phyloP scores from a whole-genome alignment of 2,797 vertebrate genomes.

The Enteromius paludinosus region DNA sequence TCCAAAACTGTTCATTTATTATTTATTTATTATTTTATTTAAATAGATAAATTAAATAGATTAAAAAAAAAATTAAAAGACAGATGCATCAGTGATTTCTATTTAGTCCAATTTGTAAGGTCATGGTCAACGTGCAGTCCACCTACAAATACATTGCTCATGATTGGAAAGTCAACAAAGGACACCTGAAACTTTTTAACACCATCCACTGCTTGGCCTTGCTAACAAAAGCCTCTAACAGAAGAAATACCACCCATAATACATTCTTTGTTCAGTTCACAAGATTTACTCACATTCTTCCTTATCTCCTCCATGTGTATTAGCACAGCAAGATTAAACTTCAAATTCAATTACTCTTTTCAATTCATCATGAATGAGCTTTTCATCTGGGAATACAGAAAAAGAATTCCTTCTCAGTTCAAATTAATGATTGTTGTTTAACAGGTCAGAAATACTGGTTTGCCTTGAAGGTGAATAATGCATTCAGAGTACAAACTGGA shows the following conservation, averaged over 20 bases:
- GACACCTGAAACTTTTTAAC: background rate
- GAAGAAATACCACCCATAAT: background rate
- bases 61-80: background rate
- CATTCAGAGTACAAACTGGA: background rate
- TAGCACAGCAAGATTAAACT: background rate
- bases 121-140: background rate
- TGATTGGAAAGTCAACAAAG: background rate
- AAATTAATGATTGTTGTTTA: background rate
- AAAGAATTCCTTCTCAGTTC: background rate
- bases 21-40: background rate
- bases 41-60: background rate
- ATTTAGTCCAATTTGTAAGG: background rate
- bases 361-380: background rate
- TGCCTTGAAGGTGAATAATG: background rate
- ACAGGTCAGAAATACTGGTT: background rate
- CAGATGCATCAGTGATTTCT: background rate
- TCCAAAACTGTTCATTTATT: background rate
- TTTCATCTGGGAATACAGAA: background rate
- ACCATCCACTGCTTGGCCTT: conserved; percentile 2
- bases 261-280: conserved; percentile 11
- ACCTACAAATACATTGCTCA: background rate
- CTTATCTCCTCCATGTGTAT: background rate
- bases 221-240: background rate
- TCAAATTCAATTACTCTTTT: background rate
- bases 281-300: background rate